Evolutionary conservation across 2,797 vertebrate genomes (phyloP).

Genomic region (Taenioides sp.): DNA sequence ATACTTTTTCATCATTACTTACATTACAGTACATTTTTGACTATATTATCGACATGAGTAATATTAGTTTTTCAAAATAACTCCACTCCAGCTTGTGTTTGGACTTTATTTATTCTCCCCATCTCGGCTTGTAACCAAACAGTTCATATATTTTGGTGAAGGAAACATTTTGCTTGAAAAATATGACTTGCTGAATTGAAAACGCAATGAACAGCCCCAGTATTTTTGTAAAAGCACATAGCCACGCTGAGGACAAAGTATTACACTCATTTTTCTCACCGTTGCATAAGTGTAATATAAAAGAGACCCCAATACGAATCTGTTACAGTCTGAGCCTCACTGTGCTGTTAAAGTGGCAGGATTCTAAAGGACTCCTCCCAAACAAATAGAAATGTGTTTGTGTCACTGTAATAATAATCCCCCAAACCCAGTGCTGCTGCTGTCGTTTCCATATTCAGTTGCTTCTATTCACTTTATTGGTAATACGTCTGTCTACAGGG

Average conservation of each 20-base stretch:
- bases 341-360: slow-evolving; percentile 5
- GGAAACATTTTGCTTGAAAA: slow-evolving; percentile 50
- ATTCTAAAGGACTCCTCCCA: background rate
- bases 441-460: slow-evolving; percentile 23
- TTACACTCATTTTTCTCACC: slow-evolving; percentile 18
- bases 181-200: slow-evolving; percentile 44
- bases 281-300: slow-evolving; percentile 7
- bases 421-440: background rate
- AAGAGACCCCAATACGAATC: slow-evolving; percentile 2
- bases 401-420: background rate
- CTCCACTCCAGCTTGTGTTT: background rate
- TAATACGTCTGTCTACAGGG: slow-evolving; percentile 13
- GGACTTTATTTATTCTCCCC: background rate
- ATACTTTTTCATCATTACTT: background rate
- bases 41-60: background rate
- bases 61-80: background rate
- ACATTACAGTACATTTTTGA: background rate
- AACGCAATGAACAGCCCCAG: slow-evolving; percentile 26
- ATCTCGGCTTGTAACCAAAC: background rate
- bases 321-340: slow-evolving; percentile 5
- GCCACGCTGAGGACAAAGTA: slow-evolving; percentile 6
- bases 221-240: slow-evolving; percentile 24
- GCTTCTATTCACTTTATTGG: slow-evolving; percentile 11
- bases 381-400: slow-evolving; percentile 3
- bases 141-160: slow-evolving; percentile 19